These are phyloP conservation scores for Drosophila elegans DNA, from an alignment of 1,140 invertebrate genomes.

Conservation along the genomic window DNA sequence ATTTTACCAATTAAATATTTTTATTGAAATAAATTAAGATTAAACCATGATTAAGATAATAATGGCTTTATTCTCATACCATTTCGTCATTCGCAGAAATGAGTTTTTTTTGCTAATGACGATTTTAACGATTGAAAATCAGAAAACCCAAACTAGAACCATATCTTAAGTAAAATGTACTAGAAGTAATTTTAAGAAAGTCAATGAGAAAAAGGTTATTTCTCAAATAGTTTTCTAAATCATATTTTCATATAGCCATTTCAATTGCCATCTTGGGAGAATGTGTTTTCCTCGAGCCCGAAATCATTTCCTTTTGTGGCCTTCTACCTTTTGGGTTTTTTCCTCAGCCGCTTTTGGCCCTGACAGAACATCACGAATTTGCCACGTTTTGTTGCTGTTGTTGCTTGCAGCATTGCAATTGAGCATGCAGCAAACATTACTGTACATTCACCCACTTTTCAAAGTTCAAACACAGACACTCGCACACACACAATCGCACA, in stretches of 20 bases:
- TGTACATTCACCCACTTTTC: slow-evolving; percentile 85
- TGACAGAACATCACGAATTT: slow-evolving; percentile 79
- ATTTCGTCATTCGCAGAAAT: too few relatives aligned
- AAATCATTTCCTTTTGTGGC: slow-evolving; percentile 32
- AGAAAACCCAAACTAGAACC: too few relatives aligned
- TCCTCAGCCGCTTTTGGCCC: slow-evolving; percentile 41
- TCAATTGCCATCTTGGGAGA: slow-evolving; percentile 18
- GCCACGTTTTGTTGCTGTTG: slow-evolving; percentile 61
- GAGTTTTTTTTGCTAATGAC: too few relatives aligned
- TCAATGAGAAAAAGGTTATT: too few relatives aligned
- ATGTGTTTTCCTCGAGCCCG: slow-evolving; percentile 28
- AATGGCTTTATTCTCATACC: too few relatives aligned
- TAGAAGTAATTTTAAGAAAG: too few relatives aligned
- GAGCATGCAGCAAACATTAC: slow-evolving; percentile 83
- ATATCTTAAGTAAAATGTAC: too few relatives aligned
- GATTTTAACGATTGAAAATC: too few relatives aligned
- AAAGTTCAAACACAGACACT: slow-evolving; percentile 78
- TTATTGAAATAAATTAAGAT: too few relatives aligned
- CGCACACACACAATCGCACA: slow-evolving; percentile 29
- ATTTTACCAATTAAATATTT: too few relatives aligned
- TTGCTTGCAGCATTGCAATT: slow-evolving; percentile 62
- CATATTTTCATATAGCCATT: background rate
- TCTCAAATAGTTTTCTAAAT: background rate
- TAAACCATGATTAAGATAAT: too few relatives aligned
- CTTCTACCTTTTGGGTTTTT: slow-evolving; percentile 21